Conservation (phyloP, 2,888 invertebrate genomes). For the Nezara viridula region DNA sequence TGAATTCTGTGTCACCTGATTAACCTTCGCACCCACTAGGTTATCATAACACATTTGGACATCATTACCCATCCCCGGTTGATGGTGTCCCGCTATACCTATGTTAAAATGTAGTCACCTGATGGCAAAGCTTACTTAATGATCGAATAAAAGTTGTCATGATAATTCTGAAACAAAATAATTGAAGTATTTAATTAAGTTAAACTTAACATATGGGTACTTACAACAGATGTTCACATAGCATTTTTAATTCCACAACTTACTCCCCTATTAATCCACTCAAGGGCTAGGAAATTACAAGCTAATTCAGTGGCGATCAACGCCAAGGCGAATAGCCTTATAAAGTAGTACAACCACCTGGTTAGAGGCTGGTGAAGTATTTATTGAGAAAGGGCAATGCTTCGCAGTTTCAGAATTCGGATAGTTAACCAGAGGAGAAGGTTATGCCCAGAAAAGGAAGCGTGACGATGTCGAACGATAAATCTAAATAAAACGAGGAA, state of each 20-base stretch:
- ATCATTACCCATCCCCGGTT: no score
- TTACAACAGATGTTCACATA: background rate
- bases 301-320: constrained; percentile 4
- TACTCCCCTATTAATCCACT: constrained; percentile 14
- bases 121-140: no score
- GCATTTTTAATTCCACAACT: background rate
- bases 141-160: no score
- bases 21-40: no score
- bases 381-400: background rate
- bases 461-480: background rate
- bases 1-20: no score
- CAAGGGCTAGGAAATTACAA: constrained; percentile 30
- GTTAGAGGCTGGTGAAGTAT: background rate
- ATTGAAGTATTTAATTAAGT: no score
- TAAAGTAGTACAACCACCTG: constrained; percentile 29
- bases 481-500: background rate
- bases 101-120: no score
- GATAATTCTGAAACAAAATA: no score
- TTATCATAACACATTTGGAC: no score
- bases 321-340: constrained; percentile 30
- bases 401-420: background rate
- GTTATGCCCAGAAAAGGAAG: background rate
- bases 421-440: background rate
- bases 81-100: no score
- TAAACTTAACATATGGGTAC: no score